Evolutionary conservation across 2,113 vertebrate genomes (phyloP).

Genomic region (Maccullochella peelii): DNA sequence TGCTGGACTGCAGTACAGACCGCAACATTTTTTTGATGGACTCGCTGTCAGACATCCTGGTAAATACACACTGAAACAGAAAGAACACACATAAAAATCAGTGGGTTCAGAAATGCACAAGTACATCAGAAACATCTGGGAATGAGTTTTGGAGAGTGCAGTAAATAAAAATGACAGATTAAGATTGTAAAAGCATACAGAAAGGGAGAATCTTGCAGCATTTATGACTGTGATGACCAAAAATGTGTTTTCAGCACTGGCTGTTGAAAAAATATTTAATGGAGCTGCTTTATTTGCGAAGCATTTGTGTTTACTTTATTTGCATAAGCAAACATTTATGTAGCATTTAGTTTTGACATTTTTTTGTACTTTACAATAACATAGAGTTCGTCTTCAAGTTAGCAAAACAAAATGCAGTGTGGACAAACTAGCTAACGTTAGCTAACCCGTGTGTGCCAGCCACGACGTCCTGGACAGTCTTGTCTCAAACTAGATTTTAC

Average conservation of each 20-base stretch:
- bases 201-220: neutral
- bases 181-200: neutral
- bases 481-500: neutral
- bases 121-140: neutral
- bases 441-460: no score
- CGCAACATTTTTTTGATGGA: constrained; percentile 89
- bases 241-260: neutral
- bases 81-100: neutral
- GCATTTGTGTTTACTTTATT: no score
- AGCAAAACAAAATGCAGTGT: no score
- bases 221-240: no score
- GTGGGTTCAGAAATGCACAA: neutral
- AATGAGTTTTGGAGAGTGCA: neutral
- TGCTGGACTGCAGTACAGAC: constrained; percentile 91
- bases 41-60: constrained; percentile 87
- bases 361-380: no score
- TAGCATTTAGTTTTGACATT: no score
- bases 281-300: no score
- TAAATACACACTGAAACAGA: neutral
- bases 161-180: neutral
- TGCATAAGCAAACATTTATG: no score
- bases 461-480: no score
- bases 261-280: neutral
- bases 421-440: no score
- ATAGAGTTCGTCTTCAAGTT: no score